Percentiles rank a stretch among this genome's conserved stretches.
These are phyloP conservation scores for Phataginus tetradactyla DNA, from an alignment of 2,797 vertebrate genomes.

Conservation along the genomic window DNA sequence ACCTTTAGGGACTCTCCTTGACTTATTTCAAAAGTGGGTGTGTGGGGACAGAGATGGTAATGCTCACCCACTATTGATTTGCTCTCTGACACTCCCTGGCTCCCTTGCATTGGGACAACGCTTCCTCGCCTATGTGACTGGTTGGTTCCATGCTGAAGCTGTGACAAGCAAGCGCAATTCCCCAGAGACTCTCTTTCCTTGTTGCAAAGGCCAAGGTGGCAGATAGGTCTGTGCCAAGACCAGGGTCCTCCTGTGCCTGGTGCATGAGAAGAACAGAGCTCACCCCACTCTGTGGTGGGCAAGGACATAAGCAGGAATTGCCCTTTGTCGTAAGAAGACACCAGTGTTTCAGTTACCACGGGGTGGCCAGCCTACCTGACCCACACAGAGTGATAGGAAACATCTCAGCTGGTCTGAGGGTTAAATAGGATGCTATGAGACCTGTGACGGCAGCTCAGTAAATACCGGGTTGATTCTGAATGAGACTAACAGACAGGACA, in stretches of 20 bases:
- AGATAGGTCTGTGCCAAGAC: not conserved
- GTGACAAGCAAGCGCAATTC: not conserved
- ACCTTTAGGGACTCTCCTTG: not conserved
- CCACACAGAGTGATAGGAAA: accelerated
- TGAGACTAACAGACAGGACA: not conserved
- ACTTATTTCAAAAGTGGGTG: not conserved
- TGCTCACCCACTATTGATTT: not conserved
- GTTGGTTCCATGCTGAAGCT: not conserved
- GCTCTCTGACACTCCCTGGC: not conserved
- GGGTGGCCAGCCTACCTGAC: too few species aligned
- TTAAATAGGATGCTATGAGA: accelerated
- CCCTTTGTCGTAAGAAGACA: not conserved
- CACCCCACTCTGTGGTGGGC: not conserved
- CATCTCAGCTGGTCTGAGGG: not conserved
- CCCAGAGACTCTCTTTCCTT: not conserved
- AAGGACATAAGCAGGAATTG: not conserved
- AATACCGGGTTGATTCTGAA: not conserved
- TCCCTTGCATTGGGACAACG: not conserved
- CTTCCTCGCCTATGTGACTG: not conserved
- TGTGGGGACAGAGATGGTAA: not conserved
- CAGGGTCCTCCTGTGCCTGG: accelerated
- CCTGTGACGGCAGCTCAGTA: not conserved
- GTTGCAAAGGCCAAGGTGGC: not conserved
- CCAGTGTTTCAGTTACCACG: too few species aligned
- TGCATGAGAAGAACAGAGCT: accelerated